Percentiles rank a stretch among this genome's conserved stretches.
Conservation (phyloP, 37 sponge, comb jelly and placozoan species). For the Beroe forskalii region DNA sequence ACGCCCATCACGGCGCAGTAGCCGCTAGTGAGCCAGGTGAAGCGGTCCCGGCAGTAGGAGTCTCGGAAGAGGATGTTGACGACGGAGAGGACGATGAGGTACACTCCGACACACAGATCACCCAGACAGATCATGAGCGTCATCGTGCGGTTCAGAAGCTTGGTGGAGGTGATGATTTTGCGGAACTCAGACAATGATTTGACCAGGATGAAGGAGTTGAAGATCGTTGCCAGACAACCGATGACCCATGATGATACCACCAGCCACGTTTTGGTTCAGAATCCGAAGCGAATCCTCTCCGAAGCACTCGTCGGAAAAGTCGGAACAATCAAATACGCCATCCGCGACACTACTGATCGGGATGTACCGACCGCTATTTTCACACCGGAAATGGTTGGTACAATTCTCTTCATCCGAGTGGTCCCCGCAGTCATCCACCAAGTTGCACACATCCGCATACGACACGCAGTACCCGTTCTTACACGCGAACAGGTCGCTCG, state of each 20-base stretch:
- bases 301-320: background rate
- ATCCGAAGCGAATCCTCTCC: background rate
- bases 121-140: background rate
- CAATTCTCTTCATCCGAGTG: too few species aligned
- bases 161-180: background rate
- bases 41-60: background rate
- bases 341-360: background rate
- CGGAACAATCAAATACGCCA: background rate
- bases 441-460: background rate
- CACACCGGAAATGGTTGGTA: too few species aligned
- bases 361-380: background rate
- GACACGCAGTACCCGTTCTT: constrained; percentile 13
- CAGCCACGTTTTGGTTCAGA: background rate
- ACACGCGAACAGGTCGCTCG: background rate
- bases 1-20: constrained; percentile 32
- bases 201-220: background rate
- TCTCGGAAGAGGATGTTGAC: background rate
- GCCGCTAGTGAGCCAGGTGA: background rate
- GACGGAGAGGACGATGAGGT: background rate
- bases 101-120: background rate
- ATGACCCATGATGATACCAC: background rate
- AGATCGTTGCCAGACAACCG: background rate
- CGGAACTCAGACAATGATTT: background rate
- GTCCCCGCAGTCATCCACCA: too few species aligned
- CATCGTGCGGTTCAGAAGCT: background rate